phyloP scores from a whole-genome alignment of 2,888 invertebrate genomes.

The Hedya salicella region DNA sequence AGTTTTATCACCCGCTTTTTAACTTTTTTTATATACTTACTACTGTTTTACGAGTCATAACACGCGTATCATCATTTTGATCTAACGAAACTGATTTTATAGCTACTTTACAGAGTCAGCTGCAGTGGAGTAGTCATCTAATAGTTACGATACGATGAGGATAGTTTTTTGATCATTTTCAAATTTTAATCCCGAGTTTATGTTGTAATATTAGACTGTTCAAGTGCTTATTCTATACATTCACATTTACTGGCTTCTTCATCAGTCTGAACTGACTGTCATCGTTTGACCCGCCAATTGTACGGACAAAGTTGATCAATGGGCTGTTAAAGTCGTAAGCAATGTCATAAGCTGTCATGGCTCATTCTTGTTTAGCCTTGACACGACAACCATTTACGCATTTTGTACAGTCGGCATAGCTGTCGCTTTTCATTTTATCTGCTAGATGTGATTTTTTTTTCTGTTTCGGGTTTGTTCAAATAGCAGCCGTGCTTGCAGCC shows the following conservation, averaged over 20 bases:
- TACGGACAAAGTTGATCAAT: constrained; percentile 41
- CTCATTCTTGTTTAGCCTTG: constrained; percentile 53
- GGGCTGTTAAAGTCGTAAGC: constrained; percentile 46
- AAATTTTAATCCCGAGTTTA: background rate
- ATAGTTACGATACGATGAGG: background rate
- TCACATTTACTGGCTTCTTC: constrained; percentile 3
- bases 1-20: constrained; percentile 18
- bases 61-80: constrained; percentile 26
- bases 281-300: constrained; percentile 19
- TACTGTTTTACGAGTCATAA: constrained; percentile 26
- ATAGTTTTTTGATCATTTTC: background rate
- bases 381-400: constrained; percentile 46
- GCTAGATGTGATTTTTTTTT: background rate
- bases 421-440: background rate
- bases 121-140: background rate
- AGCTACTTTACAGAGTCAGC: background rate
- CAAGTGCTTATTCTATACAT: background rate
- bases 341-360: constrained; percentile 53
- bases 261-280: constrained; percentile 11
- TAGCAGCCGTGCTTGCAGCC: too few relatives aligned
- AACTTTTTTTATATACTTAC: constrained; percentile 7
- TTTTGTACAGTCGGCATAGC: constrained; percentile 8
- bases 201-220: background rate
- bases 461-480: too few relatives aligned
- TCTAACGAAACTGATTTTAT: constrained; percentile 26